A percentile compares a stretch with the other conserved stretches of the same genome.
phyloP scores from a whole-genome alignment of 1,140 invertebrate species.

The Papilio glaucus region DNA sequence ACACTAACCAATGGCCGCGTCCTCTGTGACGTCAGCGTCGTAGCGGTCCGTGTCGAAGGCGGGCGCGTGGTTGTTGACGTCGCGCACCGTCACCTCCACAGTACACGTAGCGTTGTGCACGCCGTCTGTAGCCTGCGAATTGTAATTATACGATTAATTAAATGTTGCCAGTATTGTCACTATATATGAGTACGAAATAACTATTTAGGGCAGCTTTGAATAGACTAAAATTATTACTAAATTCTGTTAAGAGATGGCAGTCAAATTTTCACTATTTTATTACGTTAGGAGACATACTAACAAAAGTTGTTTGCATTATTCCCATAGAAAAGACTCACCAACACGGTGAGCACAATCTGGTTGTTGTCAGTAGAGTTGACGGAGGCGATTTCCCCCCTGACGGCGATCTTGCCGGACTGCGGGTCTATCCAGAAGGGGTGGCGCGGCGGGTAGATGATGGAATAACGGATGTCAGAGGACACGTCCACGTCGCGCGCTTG shows the following conservation, averaged over 20 bases:
- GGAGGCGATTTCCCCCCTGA: slow-evolving; percentile 85
- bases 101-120: slow-evolving; percentile 87
- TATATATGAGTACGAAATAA: too few species aligned
- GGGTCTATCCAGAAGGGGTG: slow-evolving; percentile 88
- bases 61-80: slow-evolving; percentile 95
- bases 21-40: slow-evolving; percentile 89
- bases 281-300: too few species aligned
- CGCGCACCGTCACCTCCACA: slow-evolving; percentile 90
- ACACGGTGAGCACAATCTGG: slow-evolving; percentile 82
- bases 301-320: too few species aligned
- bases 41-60: slow-evolving; percentile 90
- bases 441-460: slow-evolving; percentile 87
- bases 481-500: slow-evolving; percentile 92
- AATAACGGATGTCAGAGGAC: slow-evolving; percentile 91
- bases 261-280: too few species aligned
- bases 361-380: slow-evolving; percentile 85
- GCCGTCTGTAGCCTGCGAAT: slow-evolving; percentile 89
- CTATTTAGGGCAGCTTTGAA: too few species aligned
- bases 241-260: too few species aligned
- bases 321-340: slow-evolving; percentile 68
- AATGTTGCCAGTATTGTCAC: too few species aligned
- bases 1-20: slow-evolving; percentile 87
- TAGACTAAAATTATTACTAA: too few species aligned
- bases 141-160: background rate
- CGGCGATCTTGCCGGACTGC: slow-evolving; percentile 87